Evolutionary conservation across 2,888 invertebrate genomes (phyloP).

Genomic region (Drepanosiphum platanoidis): DNA sequence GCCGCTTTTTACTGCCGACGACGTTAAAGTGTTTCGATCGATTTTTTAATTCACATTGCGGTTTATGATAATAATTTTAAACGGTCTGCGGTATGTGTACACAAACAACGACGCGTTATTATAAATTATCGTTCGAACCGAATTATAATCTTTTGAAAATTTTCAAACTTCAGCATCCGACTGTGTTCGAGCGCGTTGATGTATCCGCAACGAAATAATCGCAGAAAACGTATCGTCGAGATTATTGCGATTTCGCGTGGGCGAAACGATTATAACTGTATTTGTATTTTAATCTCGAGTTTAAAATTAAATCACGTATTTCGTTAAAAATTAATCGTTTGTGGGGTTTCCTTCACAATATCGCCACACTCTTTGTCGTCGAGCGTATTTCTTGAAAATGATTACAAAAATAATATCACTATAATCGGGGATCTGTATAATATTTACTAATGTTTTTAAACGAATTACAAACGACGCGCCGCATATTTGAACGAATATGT

Average conservation of each 20-base stretch:
- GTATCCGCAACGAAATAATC: no score
- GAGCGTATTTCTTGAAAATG: background rate
- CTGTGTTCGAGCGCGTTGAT: no score
- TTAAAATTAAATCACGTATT: constrained; percentile 31
- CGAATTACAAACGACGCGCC: background rate
- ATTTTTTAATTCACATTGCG: background rate
- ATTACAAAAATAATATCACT: constrained; percentile 2
- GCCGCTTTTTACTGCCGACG: background rate
- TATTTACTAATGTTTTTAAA: background rate
- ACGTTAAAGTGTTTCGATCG: background rate
- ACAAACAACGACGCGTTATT: no score
- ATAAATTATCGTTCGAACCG: no score
- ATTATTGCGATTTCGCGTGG: no score
- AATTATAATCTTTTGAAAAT: no score
- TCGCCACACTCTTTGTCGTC: background rate
- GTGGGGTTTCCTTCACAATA: background rate
- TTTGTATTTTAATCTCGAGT: constrained; percentile 29
- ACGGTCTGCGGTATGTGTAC: no score
- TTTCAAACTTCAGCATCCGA: no score
- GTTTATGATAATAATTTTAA: background rate
- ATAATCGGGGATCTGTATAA: background rate
- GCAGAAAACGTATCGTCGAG: no score
- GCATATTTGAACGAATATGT: no score
- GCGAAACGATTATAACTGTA: background rate
- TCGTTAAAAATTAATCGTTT: constrained; percentile 13